Evolutionary conservation across 2,113 vertebrate species (phyloP), one percentile per base, ranked within the genome.

Genomic region (Machaerirhynchus nigripectus): DNA sequence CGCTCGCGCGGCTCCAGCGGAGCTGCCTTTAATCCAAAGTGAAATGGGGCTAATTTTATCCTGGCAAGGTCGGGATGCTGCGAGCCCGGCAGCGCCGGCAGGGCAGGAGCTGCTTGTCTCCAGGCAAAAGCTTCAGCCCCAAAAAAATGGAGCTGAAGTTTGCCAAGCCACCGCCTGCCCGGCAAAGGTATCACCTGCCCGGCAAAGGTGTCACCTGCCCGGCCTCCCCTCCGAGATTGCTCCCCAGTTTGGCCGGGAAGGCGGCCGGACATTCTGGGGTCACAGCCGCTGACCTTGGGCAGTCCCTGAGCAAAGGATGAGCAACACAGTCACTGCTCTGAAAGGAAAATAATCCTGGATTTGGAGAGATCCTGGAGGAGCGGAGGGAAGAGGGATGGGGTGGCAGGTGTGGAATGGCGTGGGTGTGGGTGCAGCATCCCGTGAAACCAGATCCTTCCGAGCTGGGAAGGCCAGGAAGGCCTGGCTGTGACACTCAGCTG

Each of bases 41-140:
- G 76, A 88, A 92, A 73, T 1, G 83, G 94, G 79, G 94, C 74
- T 93, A 95, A 96, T 96, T 96, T 97, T 91, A 97, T 81, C 93
- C 82, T 61, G 3, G 84, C 77, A 46, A 87, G 93, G 89, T 94
- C 69, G 4, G 60, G 95, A 69, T 86, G 93, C 91, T 65, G 90
- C 39, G 68, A 68, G 80, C 67, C 79, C 3, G 2, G 15, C 77
- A 20, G 60, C 0, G 6, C 57, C 4, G 4, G 40, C 21, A 27
- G 57, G 30, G 13, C 2, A 4, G 63, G 49, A 37, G 35, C 74
- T 63, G 64, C 77, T 61, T 7, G 16, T 39, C 65, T 70, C 61
- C 69, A 49, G 73, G 74, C 57, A 42, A 61, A 81, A 59, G n/a
- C 77, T 67, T 40, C 55, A 49, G 69, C 15, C 19, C 23, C 68